Conservation (phyloP, 2,888 invertebrate species). For the Drosophila setosimentum region DNA sequence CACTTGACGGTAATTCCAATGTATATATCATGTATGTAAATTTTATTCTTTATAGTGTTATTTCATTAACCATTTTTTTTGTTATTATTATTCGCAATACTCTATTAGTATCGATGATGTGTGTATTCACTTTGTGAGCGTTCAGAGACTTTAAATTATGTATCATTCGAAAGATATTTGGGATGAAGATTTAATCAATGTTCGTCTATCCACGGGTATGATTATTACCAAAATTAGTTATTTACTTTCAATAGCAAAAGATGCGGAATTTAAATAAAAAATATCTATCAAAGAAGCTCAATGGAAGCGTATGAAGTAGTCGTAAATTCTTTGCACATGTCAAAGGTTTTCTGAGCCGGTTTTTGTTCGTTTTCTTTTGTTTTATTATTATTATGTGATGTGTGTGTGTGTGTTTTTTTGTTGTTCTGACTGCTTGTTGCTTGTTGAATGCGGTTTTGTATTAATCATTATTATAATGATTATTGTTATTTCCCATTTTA, state of each 20-base stretch:
- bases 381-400: background rate
- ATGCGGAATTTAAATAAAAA: background rate
- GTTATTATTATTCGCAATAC: constrained; percentile 8
- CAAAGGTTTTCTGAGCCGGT: background rate
- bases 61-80: background rate
- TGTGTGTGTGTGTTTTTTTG: background rate
- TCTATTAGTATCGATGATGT: constrained; percentile 22
- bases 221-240: background rate
- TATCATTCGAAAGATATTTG: background rate
- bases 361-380: constrained; percentile 19
- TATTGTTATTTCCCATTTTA: constrained; percentile 41
- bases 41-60: constrained; percentile 59
- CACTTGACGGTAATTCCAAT: constrained; percentile 63
- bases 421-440: constrained; percentile 51
- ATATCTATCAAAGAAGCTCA: background rate
- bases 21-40: constrained; percentile 50
- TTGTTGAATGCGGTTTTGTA: constrained; percentile 50
- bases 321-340: constrained; percentile 1
- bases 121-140: background rate
- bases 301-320: constrained; percentile 19
- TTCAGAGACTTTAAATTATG: background rate
- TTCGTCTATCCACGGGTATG: no score
- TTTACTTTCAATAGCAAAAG: background rate
- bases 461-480: constrained; percentile 64
- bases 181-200: background rate